Percentiles rank a stretch among this genome's conserved stretches.
phyloP scores from a whole-genome alignment of 2,888 invertebrate genomes.

The Hylaea fasciaria region DNA sequence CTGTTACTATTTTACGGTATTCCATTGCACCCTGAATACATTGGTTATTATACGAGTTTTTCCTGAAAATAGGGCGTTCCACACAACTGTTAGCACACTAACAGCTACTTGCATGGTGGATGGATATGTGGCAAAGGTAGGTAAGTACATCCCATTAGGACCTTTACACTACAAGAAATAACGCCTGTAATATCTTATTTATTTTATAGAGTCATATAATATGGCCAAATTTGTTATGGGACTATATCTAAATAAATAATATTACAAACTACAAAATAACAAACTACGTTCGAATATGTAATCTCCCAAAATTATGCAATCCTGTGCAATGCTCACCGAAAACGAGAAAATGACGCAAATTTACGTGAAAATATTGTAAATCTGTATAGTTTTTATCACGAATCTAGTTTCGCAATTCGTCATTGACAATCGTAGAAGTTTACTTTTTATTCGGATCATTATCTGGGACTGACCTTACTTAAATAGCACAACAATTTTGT shows the following conservation, averaged over 20 bases:
- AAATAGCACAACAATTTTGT: constrained; percentile 62
- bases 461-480: constrained; percentile 64
- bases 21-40: too few relatives aligned
- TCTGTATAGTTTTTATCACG: constrained; percentile 56
- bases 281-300: neutral
- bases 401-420: constrained; percentile 65
- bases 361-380: constrained; percentile 57
- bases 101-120: too few relatives aligned
- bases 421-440: constrained; percentile 65
- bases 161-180: too few relatives aligned
- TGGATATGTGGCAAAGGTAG: too few relatives aligned
- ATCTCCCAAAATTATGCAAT: constrained; percentile 23
- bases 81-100: too few relatives aligned
- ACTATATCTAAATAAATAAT: neutral
- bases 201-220: too few relatives aligned
- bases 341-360: constrained; percentile 50
- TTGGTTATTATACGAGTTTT: too few relatives aligned
- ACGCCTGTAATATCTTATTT: too few relatives aligned
- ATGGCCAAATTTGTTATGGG: neutral
- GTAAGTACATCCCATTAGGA: too few relatives aligned
- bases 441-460: constrained; percentile 62
- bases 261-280: neutral
- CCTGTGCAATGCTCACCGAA: constrained; percentile 27
- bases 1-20: too few relatives aligned
- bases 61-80: too few relatives aligned